Evolutionary conservation across 1,140 invertebrate species (phyloP).

Genomic region (Ceratina australensis): DNA sequence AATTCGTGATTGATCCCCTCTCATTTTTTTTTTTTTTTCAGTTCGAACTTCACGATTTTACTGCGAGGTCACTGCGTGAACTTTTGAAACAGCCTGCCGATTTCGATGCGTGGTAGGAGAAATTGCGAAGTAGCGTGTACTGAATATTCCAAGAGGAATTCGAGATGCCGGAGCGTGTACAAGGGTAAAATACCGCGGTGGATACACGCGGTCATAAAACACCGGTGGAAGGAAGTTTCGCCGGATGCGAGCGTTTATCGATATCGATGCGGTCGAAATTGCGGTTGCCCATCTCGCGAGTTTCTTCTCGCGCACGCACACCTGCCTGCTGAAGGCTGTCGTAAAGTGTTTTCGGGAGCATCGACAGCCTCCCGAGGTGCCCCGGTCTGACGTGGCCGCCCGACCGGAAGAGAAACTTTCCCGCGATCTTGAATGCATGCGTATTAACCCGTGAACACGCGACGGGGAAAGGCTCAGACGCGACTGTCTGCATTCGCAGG

Average conservation of each 20-base stretch:
- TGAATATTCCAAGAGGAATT: not conserved
- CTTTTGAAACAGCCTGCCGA: no score
- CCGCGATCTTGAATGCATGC: not conserved
- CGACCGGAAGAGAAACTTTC: constrained; percentile 18
- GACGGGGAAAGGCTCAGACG: constrained; percentile 6
- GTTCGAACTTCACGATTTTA: not conserved
- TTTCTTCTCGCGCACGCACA: not conserved
- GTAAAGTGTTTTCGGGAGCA: not conserved
- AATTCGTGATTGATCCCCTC: not conserved
- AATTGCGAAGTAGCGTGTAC: not conserved
- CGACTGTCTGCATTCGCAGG: constrained; percentile 16
- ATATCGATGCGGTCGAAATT: constrained; percentile 13
- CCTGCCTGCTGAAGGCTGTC: constrained; percentile 5
- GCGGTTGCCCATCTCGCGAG: constrained; percentile 2
- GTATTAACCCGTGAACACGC: constrained; percentile 30
- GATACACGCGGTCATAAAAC: not conserved
- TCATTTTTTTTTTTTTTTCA: not conserved
- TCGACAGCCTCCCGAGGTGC: not conserved
- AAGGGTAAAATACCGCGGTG: not conserved
- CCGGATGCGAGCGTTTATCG: constrained; percentile 17
- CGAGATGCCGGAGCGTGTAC: not conserved
- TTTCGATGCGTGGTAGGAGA: not conserved
- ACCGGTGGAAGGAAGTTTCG: not conserved
- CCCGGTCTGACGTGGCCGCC: not conserved
- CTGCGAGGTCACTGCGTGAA: no score